These are phyloP conservation scores for Spilosoma lubricipeda DNA, from an alignment of 2,888 invertebrate genomes.

Conservation along the genomic window DNA sequence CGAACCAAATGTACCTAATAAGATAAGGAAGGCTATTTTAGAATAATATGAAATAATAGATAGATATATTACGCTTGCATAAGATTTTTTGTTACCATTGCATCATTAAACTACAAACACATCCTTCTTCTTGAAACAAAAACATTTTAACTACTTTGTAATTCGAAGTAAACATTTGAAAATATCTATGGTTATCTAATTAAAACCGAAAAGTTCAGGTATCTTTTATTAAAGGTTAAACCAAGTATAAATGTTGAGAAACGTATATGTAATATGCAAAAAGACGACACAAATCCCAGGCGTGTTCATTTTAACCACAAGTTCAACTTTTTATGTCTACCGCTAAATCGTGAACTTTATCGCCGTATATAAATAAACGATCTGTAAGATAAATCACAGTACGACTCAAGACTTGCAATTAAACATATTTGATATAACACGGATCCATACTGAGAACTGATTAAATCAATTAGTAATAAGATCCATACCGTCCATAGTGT, in stretches of 20 bases:
- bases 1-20: not conserved
- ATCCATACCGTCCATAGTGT: too few relatives aligned
- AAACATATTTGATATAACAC: constrained; percentile 56
- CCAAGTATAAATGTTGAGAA: not conserved
- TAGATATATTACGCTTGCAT: not conserved
- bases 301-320: constrained; percentile 51
- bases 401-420: constrained; percentile 46
- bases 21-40: not conserved
- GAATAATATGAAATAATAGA: not conserved
- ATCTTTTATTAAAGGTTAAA: constrained; percentile 20
- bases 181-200: constrained; percentile 37
- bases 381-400: constrained; percentile 62
- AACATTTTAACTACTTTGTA: constrained; percentile 13
- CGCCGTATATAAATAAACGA: constrained; percentile 63
- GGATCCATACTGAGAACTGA: constrained; percentile 50
- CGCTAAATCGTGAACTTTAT: constrained; percentile 64
- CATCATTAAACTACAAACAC: constrained; percentile 9
- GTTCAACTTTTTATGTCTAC: constrained; percentile 57
- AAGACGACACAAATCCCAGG: constrained; percentile 34
- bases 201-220: constrained; percentile 40
- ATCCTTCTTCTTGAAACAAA: not conserved
- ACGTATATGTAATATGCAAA: constrained; percentile 3
- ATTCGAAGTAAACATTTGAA: constrained; percentile 14
- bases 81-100: not conserved
- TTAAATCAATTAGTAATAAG: constrained; percentile 34